Percentiles rank a stretch among this genome's conserved stretches.
These are phyloP conservation scores for Calypte anna DNA, from an alignment of 2,113 vertebrate genomes.

Conservation along the genomic window DNA sequence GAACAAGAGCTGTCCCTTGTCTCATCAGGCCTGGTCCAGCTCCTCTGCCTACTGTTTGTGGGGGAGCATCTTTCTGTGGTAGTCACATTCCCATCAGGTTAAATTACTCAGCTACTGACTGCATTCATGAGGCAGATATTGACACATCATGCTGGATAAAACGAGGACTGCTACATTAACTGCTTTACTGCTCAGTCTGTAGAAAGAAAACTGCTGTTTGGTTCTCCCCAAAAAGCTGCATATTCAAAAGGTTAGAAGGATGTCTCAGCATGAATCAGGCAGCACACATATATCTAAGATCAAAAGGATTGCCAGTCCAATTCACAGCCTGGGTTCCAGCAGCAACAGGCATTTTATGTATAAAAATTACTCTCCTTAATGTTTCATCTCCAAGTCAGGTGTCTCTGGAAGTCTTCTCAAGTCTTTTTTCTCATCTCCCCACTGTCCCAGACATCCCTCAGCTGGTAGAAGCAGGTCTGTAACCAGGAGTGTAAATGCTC, in stretches of 20 bases:
- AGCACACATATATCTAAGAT: background rate
- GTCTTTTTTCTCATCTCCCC: background rate
- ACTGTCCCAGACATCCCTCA: background rate
- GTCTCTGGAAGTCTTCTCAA: background rate
- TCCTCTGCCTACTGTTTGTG: background rate
- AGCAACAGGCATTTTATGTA: background rate
- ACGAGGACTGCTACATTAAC: background rate
- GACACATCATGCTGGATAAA: background rate
- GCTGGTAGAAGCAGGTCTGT: background rate
- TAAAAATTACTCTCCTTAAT: background rate
- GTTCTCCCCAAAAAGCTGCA: background rate
- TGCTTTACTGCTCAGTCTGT: background rate
- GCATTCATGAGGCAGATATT: background rate
- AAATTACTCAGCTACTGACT: background rate
- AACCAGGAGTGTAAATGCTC: background rate
- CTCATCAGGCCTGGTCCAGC: background rate
- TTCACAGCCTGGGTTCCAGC: background rate
- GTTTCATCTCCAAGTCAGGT: background rate
- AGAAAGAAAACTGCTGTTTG: background rate
- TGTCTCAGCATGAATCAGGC: conserved; percentile 32
- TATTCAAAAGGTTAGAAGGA: conserved; percentile 31
- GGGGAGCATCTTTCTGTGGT: background rate
- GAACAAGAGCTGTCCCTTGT: background rate
- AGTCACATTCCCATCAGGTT: background rate
- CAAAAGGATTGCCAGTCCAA: background rate